Evolutionary conservation across 2,888 invertebrate species (phyloP), one percentile per base, ranked within the genome.

Genomic region (Sipha maydis): DNA sequence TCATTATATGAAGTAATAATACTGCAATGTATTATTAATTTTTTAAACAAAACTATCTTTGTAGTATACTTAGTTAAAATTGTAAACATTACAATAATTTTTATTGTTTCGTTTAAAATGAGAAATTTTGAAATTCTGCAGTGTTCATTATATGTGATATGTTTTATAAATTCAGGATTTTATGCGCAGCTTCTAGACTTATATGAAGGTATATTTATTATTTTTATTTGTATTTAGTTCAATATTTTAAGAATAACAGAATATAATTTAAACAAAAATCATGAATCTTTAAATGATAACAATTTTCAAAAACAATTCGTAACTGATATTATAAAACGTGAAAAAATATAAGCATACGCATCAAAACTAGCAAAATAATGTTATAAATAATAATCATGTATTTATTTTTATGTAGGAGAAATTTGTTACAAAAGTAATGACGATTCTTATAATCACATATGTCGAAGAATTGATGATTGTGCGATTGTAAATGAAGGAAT

Each of bases 381-480:
- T 11, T 14, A 8, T 48, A 8, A 41, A 2, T 61, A n/a, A 41
- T 7, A 54, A 67, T 2, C 3, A 17, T 17, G 1, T 78, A 14
- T 77, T 56, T 48, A 14, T 56, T 54, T 28, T 1, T 85, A 2
- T 75, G 5, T 54, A 88, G 89, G 34, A 11, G 76, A 89, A 2
- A 19, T 84, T 82, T 89, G 89, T 17, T 34, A 7, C 1, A 84
- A 56, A 75, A 67, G 83, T 11, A 25, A 75, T 76, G 67, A 21
- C 1, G 28, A 19, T 38, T 34, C 83, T 67, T 0, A n/a, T 4
- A 11, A 85, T n/a, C 38, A 77, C 17, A 38, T 83, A 69, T 90
- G 90, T 67, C 89, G 89, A 25, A 17, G n/a, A 7, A 21, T 85
- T n/a, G 25, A 75, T 21, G 54, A 89, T 17, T 90, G 90, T 77